Base-by-base conservation (phyloP, 2,797 vertebrate genomes). In the Schizothorax lantsangensis region DNA sequence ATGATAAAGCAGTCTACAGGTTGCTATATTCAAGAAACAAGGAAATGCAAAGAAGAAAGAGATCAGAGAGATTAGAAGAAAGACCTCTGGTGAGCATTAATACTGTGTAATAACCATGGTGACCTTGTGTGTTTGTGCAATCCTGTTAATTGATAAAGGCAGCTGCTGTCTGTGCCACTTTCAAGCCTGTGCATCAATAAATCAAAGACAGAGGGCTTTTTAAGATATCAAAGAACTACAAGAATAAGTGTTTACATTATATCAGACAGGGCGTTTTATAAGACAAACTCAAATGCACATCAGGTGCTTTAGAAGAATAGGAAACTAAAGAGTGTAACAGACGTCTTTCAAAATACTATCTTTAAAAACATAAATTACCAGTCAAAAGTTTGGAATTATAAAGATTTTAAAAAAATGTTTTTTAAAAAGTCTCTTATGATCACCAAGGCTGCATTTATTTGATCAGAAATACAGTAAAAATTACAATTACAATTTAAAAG, bases 131-230 rank as follows among this genome's bases (percentile, higher is more conserved):
- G 64, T 84, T 86, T 81, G 69, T 80, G 82, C 54, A 38, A 30
- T 62, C 52, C 54, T 79, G 85, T 87, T 88, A 89, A 88, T 75
- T 87, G 40, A 80, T 78, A 83, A 73, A 74, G 21, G 4, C 2
- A 5, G 40, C 17, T 4, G 64, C 23, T 30, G 8, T 45, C 68
- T 69, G n/a, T 12, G 21, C 59, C 71, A 12, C 84, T 86, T 89
- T 88, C 69, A 88, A 88, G 79, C 40, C 71, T 47, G 71, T 47
- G 86, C 86, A 89, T 89, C 69, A 84, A 38, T 85, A 88, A 80
- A 89, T 90, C 88, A 91, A 90, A 90, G 80, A 88, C 75, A 40
- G 54, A 68, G 23, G 66, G 83, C 79, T 83, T 88, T 85, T 88
- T 66, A 88, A 78, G 62, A 86, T 77, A 88, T 90, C 84, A 90